Evolutionary conservation across 2,113 vertebrate genomes (phyloP), one percentile per base, ranked within the genome.

Genomic region (Diadophis punctatus): DNA sequence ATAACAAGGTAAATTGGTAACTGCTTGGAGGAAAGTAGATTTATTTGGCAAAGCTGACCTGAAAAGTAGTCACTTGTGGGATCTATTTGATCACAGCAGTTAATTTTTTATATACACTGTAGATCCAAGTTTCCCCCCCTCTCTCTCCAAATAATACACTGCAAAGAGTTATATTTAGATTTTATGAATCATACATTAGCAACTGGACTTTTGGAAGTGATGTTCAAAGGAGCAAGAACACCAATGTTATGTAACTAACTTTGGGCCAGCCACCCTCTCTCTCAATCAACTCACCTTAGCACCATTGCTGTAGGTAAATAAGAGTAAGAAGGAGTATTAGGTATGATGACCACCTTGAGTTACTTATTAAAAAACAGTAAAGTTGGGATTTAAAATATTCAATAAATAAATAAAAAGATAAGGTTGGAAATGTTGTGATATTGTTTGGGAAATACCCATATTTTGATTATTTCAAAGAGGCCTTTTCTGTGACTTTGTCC

Each of bases 1-100:
- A 93, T 86, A 94, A 95, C 87, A 95, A 92, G 93, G 60, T 93
- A 86, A 93, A 95, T 74, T 95, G 93, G 53, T 92, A 94, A 89
- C 56, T 92, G 80, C n/a, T 55, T 95, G 52, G 30, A 92, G 52
- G 93, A 93, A 95, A 95, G 92, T 86, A 91, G 34, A 95, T 94
- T 93, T 93, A 56, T 58, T 46, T 2, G 16, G 46, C 55, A 94
- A 93, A 53, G 8, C 4, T 63, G 23, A 88, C 23, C 30, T 93
- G 91, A 94, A 93, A 93, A 2, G 43, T 20, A 91, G 20, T 93
- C 4, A 94, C 90, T 93, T 91, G 1, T 93, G 86, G 16, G 6
- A 2, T 88, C 34, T 52, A 60, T 74, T 94, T 52, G 1, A 89
- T 89, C 55, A 60, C 90, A 94, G 94, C 94, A 96, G 86, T 95